A percentile compares a stretch with the other conserved stretches of the same genome.
Evolutionary conservation across 1,140 invertebrate genomes (phyloP).

Genomic region (Pogonomyrmex californicus): DNA sequence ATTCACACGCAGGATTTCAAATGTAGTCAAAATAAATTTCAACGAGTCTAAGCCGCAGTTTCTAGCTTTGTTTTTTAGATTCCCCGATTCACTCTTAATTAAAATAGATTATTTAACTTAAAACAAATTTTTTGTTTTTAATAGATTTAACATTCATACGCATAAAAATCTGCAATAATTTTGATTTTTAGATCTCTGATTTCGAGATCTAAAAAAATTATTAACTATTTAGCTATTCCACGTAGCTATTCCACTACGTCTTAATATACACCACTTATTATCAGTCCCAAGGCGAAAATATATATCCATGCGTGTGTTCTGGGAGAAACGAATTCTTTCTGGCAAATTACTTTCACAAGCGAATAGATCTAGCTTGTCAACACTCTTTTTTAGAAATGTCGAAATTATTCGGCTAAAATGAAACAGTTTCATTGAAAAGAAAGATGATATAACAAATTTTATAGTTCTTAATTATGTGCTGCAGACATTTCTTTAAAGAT

Average conservation of each 20-base stretch:
- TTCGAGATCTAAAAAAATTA: neutral
- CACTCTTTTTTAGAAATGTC: neutral
- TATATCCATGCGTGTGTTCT: constrained; percentile 23
- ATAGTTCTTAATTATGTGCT: constrained; percentile 4
- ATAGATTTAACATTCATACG: neutral
- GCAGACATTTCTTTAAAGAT: constrained; percentile 19
- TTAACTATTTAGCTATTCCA: neutral
- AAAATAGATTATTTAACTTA: neutral
- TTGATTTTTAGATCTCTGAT: neutral
- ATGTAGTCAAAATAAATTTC: constrained; percentile 38
- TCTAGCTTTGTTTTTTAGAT: constrained; percentile 20
- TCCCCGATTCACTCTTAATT: neutral
- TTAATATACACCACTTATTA: neutral
- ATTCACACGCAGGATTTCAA: constrained; percentile 36
- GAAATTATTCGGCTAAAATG: neutral
- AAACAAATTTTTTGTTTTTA: neutral
- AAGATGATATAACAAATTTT: constrained; percentile 19
- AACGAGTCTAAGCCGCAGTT: constrained; percentile 14
- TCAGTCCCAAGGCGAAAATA: neutral
- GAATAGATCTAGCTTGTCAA: neutral
- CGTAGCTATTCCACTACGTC: neutral
- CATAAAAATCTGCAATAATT: neutral
- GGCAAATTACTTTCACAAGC: neutral
- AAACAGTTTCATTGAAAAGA: neutral
- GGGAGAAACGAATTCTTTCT: constrained; percentile 12